These are phyloP conservation scores for Drosophila serrata DNA, from an alignment of 1,140 invertebrate species.

Conservation along the genomic window DNA sequence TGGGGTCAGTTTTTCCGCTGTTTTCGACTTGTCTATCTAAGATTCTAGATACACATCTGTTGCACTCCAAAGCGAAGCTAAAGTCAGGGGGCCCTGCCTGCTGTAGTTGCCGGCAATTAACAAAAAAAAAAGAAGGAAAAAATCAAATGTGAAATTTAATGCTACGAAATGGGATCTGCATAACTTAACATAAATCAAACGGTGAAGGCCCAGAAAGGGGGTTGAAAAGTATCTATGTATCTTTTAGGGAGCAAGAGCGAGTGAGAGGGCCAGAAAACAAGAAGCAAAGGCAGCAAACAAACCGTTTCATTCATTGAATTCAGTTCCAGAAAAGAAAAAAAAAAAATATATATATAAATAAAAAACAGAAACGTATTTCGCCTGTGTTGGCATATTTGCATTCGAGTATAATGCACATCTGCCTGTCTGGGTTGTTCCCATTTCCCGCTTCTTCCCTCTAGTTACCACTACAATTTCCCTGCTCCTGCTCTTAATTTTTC, in stretches of 20 bases:
- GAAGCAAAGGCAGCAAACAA: slow-evolving; percentile 21
- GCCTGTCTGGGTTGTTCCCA: slow-evolving; percentile 21
- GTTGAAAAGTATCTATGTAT: slow-evolving; percentile 25
- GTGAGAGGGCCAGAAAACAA: slow-evolving; percentile 11
- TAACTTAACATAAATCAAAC: slow-evolving; percentile 64
- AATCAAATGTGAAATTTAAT: slow-evolving; percentile 63
- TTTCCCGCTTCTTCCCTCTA: slow-evolving; percentile 10
- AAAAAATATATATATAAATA: background rate
- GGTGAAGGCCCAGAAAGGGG: slow-evolving; percentile 44
- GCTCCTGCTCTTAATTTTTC: slow-evolving; percentile 21
- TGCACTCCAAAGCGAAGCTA: background rate
- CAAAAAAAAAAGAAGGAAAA: slow-evolving; percentile 22
- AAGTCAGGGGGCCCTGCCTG: slow-evolving; percentile 6
- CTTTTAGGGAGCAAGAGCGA: slow-evolving; percentile 9
- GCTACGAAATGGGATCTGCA: slow-evolving; percentile 57
- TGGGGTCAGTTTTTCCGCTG: slow-evolving; percentile 8
- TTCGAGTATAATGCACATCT: slow-evolving; percentile 40
- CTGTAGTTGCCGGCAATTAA: slow-evolving; percentile 52
- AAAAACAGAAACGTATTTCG: slow-evolving; percentile 29
- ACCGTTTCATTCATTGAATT: slow-evolving; percentile 71
- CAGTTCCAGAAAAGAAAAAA: slow-evolving; percentile 31
- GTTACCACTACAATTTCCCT: slow-evolving; percentile 1
- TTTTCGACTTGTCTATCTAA: slow-evolving; percentile 10
- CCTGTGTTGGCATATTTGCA: slow-evolving; percentile 38
- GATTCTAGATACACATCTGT: slow-evolving; percentile 13